These are phyloP conservation scores for Semaprochilodus insignis DNA, from an alignment of 2,797 vertebrate genomes.

Conservation along the genomic window DNA sequence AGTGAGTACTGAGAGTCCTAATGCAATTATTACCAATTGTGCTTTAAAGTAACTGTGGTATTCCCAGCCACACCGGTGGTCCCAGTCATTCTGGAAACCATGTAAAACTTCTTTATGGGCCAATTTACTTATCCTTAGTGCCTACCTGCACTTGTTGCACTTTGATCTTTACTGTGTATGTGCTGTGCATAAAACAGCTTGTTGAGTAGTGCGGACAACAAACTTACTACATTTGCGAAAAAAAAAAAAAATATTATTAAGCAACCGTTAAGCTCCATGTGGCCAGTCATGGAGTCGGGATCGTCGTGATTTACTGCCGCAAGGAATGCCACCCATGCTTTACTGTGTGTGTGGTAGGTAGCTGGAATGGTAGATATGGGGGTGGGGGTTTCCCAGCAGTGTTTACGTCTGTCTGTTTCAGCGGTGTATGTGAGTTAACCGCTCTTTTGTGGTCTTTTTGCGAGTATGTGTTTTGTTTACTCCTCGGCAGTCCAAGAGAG, in stretches of 20 bases:
- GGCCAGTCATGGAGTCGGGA: slow-evolving; percentile 23
- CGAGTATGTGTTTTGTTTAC: slow-evolving; percentile 54
- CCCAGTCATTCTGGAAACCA: background rate
- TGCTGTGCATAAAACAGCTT: slow-evolving; percentile 1
- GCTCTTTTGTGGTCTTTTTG: slow-evolving; percentile 47
- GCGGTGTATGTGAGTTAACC: slow-evolving; percentile 31
- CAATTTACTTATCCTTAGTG: background rate
- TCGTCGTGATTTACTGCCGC: slow-evolving; percentile 33
- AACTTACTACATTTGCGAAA: background rate
- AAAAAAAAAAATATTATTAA: too few relatives aligned
- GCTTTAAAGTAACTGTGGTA: background rate
- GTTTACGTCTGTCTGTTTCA: slow-evolving; percentile 32
- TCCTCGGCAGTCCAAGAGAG: slow-evolving; percentile 40
- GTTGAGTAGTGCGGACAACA: background rate
- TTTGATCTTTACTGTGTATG: slow-evolving; percentile 5
- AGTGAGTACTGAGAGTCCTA: too few relatives aligned
- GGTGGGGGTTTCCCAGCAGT: slow-evolving; percentile 37
- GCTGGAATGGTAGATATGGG: slow-evolving; percentile 40
- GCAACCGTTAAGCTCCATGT: slow-evolving; percentile 20
- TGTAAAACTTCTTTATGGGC: background rate
- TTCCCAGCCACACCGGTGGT: background rate
- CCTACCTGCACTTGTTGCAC: background rate
- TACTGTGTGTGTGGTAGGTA: slow-evolving; percentile 52
- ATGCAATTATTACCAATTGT: background rate
- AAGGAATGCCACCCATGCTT: slow-evolving; percentile 51